Conservation (phyloP, 2,113 vertebrate genomes). For the Panurus biarmicus region DNA sequence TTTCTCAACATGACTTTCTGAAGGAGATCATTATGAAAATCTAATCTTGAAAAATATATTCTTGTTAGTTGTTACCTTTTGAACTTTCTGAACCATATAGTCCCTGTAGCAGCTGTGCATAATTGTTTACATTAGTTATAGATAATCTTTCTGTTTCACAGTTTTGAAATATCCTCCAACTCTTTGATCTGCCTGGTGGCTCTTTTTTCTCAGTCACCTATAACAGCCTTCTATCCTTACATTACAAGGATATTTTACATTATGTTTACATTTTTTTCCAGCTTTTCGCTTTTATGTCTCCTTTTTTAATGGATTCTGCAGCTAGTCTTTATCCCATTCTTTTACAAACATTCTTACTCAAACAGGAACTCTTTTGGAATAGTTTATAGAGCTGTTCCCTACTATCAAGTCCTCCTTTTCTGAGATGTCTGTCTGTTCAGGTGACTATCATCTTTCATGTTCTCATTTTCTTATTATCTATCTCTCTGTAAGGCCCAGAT, state of each 20-base stretch:
- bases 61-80: neutral
- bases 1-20: neutral
- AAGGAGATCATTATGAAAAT: neutral
- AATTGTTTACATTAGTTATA: neutral
- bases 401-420: neutral
- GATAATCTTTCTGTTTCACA: neutral
- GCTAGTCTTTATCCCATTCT: neutral
- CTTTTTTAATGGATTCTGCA: neutral
- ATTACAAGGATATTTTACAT: neutral
- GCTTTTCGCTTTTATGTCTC: neutral
- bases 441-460: neutral
- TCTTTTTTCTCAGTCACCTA: neutral
- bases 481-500: neutral
- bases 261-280: neutral
- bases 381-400: neutral
- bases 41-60: neutral
- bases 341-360: neutral
- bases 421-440: neutral
- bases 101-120: neutral
- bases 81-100: neutral
- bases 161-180: neutral
- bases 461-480: neutral
- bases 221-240: neutral
- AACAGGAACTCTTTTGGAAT: neutral
- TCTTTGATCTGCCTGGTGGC: neutral